Conservation (phyloP, 2,113 vertebrate genomes). For the Dendrocopos noguchii region DNA sequence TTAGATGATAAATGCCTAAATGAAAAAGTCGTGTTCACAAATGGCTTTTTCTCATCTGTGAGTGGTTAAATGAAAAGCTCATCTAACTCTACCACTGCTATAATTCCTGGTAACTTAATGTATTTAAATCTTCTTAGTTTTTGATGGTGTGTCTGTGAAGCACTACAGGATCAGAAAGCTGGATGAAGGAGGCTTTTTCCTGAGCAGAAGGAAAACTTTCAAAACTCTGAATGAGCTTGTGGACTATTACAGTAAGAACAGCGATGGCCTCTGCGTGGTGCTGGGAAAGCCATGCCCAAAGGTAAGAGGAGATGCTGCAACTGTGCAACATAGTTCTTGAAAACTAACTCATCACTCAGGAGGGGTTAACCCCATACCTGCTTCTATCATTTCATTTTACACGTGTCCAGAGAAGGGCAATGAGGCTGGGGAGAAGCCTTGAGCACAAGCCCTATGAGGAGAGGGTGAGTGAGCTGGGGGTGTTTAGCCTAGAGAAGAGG, state of each 20-base stretch:
- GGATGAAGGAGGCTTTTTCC: slow-evolving; percentile 80
- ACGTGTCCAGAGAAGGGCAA: no score
- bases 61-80: background rate
- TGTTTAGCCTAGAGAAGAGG: no score
- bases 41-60: background rate
- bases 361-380: background rate
- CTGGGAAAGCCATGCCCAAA: slow-evolving; percentile 87
- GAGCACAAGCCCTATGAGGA: no score
- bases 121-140: slow-evolving; percentile 78
- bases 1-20: background rate
- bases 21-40: background rate
- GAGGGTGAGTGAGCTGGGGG: no score
- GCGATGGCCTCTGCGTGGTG: slow-evolving; percentile 85
- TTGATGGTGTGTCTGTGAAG: slow-evolving; percentile 82
- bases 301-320: slow-evolving; percentile 70
- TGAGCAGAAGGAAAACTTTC: slow-evolving; percentile 77
- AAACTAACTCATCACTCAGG: background rate
- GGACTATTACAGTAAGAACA: slow-evolving; percentile 76
- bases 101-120: background rate
- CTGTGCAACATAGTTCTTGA: background rate
- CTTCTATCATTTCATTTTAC: background rate
- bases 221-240: slow-evolving; percentile 83
- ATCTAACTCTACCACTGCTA: background rate
- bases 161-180: slow-evolving; percentile 88
- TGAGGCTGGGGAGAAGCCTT: no score